Base-by-base conservation (phyloP, 2,797 vertebrate species). In the Selene dorsalis region DNA sequence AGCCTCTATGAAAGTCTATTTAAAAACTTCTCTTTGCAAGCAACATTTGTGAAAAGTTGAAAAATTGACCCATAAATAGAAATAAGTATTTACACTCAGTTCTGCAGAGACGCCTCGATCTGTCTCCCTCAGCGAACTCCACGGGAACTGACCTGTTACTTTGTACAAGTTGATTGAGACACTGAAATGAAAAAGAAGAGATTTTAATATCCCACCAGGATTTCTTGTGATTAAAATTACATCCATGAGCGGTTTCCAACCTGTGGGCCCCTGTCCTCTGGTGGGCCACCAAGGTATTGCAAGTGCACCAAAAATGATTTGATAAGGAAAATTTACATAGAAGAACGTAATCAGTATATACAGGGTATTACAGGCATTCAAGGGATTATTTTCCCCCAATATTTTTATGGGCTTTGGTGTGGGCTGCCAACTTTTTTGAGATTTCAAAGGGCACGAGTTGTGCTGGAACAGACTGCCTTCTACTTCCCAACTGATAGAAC, bases 101-200 rank as follows among this genome's bases (percentile, higher is more conserved):
- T 99, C 98, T 3, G 95, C 91, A 0, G 98, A 98, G 66, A 99
- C 0, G 4, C 98, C 98, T 88, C 97, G 89, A 83, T 99, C 98
- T 0, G 97, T 98, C 94, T 99, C 98, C 79, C 98, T 96, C 56
- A 99, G 94, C 0, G 98, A 99, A 84, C 98, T 99, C 98, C 98
- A 99, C 0, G 98, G 98, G 87, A 99, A 99, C 92, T 99, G 98
- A 2, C 98, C 98, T 0, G 97, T 98, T n/a, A 99, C 98, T 94
- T 99, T 99, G 85, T 98, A 99, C 1, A 96, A 0, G 47, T 98
- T 98, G 39, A 97, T 47, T 6, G 96, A 93, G 92, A 98, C 90
- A 58, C 98, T 99, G 91, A 53, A 87, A 55, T 35, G 26, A 53
- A 87, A 71, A 75, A 20, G 26, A 59, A 17, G 20, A 65, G n/a